Base-by-base conservation (phyloP, 2,888 invertebrate species). In the Nymphalis polychloros region DNA sequence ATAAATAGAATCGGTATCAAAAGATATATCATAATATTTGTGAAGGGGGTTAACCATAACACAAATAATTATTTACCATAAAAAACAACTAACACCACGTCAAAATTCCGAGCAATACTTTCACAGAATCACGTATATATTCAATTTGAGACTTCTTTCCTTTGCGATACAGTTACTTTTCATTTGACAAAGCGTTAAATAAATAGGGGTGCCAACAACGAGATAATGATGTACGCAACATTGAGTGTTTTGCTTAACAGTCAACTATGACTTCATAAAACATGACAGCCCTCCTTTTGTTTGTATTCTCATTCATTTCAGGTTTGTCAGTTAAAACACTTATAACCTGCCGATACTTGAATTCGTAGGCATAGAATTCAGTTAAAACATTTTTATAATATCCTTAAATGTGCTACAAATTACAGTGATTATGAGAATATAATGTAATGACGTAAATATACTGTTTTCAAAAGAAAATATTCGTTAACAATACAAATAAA, bases 171-270 rank as follows among this genome's bases (percentile, higher is more conserved):
- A 68, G 73, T 71, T 19, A 17, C 20, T 41, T 70, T 70, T 71
- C 16, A 20, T 1, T 41, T 63, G 46, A n/a, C 16, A 2, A 31
- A 16, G 48, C 16, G 20, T 67, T 65, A 73, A 71, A 72, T 72
- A 74, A 77, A 79, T 79, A 81, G 76, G 81, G 82, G 78, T 72
- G 80, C 73, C 61, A 66, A 70, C 70, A 77, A 80, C 76, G 76
- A 78, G 77, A 84, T 86, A 86, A 86, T 84, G 85, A 85, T 81
- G 84, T 83, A 79, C 81, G 80, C 81, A 78, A 78, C 81, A 81
- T 84, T 76, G 71, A 73, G 75, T 81, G 79, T 80, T 82, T 81
- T 79, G 77, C 77, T 79, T 79, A 77, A 80, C 77, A 78, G 77
- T 71, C 75, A 73, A 66, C 70, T 73, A 73, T 71, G 72, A 67